Evolutionary conservation across 2,888 invertebrate genomes (phyloP), one percentile per base, ranked within the genome.

Genomic region (Onthophagus sagittarius): DNA sequence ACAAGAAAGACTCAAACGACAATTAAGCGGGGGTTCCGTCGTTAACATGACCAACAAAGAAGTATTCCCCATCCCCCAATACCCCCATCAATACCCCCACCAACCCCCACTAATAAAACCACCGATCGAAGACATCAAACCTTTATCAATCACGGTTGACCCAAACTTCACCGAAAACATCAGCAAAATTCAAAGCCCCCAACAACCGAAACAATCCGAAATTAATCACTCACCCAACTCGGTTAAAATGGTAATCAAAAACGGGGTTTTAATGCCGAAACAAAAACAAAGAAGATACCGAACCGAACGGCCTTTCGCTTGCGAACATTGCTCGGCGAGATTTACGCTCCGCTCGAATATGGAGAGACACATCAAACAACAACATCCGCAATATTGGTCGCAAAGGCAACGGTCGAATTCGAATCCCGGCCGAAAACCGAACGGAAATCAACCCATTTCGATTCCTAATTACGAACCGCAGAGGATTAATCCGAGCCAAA

Each of bases 301-400:
- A 75, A 96, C 96, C 15, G 96, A 97, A 83, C 87, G 96, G 31
- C 96, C 96, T 0, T 97, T 96, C 84, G 92, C 93, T 0, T 97
- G 97, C 83, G 94, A 94, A 74, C 94, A 95, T 81, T 97, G 97
- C 84, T 93, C 94, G 0, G 96, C 96, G 0, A 88, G 94, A 71
- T 97, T 97, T 81, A 97, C 97, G 0, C 86, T 97, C 9, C 89
- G 95, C n/a, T 96, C 96, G 7, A 97, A 97, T 80, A 97, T 97
- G 95, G 97, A 97, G 84, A 89, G 96, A 0, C 97, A 97, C 80
- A 94, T 97, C 2, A 97, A 97, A 82, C 96, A 96, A 80, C 96
- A 97, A 79, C 97, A 97, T 86, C 96, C 96, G 0, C 94, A 95
- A 76, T 93, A 90, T 81, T 96, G 96, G 93, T 93, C 93, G 71